A percentile compares a stretch with the other conserved stretches of the same genome.
Conservation (phyloP, 2,113 vertebrate species). For the Piprites chloris region DNA sequence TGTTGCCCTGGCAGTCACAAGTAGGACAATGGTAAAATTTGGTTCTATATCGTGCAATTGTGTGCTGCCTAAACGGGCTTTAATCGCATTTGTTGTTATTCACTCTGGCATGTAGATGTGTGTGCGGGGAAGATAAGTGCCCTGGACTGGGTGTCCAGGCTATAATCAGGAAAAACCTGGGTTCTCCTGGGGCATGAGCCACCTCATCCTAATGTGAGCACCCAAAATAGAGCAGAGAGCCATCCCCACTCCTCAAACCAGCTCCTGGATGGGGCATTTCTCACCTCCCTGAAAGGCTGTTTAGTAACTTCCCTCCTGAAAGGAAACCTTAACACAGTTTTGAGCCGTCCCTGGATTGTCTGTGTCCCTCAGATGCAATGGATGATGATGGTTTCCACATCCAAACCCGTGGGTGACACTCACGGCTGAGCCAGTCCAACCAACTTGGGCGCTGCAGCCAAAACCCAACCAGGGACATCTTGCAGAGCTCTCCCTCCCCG, state of each 20-base stretch:
- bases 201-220: background rate
- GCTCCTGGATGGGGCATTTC: background rate
- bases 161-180: background rate
- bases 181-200: background rate
- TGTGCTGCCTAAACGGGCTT: background rate
- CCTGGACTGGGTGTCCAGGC: background rate
- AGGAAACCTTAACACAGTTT: background rate
- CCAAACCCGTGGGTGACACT: rapidly evolving
- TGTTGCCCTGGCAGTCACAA: background rate
- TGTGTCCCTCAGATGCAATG: background rate
- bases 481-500: background rate
- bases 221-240: background rate
- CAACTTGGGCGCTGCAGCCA: background rate
- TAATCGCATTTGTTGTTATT: background rate
- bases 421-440: background rate
- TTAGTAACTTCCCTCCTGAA: background rate
- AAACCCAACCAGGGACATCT: rapidly evolving
- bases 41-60: background rate
- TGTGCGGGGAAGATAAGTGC: background rate
- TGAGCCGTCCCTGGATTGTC: background rate
- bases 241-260: rapidly evolving
- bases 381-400: background rate
- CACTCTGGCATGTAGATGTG: background rate
- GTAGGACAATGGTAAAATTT: background rate
- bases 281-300: background rate